Evolutionary conservation across 2,113 vertebrate species (phyloP).

Genomic region (Paradoxurus hermaphroditus): DNA sequence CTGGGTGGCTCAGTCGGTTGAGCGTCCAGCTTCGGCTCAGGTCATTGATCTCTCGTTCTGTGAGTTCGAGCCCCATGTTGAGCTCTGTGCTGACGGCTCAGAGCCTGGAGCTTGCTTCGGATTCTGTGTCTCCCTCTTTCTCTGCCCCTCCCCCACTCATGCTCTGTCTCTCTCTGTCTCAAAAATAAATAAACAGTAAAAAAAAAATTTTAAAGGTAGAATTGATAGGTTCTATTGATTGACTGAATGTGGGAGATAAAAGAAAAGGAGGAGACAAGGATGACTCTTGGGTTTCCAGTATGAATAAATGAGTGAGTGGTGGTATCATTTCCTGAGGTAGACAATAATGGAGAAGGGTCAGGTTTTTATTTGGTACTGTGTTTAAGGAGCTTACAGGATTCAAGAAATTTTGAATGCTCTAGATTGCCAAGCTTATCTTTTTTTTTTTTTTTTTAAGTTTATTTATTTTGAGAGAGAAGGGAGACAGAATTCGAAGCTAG

Average conservation of each 20-base stretch:
- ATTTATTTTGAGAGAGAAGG: not conserved
- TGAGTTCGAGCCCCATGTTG: too few relatives aligned
- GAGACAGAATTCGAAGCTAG: too few relatives aligned
- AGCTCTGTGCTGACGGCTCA: too few relatives aligned
- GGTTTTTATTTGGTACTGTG: slow-evolving; percentile 21
- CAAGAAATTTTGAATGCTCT: not conserved
- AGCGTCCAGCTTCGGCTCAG: too few relatives aligned
- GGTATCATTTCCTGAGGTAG: not conserved
- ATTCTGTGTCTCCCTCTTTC: too few relatives aligned
- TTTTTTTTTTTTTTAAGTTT: not conserved
- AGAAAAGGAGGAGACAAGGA: not conserved
- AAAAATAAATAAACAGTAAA: too few relatives aligned
- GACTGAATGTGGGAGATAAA: not conserved
- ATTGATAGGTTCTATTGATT: not conserved
- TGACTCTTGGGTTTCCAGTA: not conserved
- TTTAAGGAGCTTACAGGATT: not conserved
- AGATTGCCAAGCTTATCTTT: not conserved
- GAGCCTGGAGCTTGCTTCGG: too few relatives aligned
- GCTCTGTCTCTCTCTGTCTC: too few relatives aligned
- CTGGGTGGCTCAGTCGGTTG: too few relatives aligned
- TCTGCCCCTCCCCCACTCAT: too few relatives aligned
- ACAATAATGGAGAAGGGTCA: not conserved
- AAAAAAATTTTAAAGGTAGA: too few relatives aligned
- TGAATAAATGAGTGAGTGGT: not conserved
- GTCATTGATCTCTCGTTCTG: too few relatives aligned